A percentile compares a stretch with the other conserved stretches of the same genome.
Evolutionary conservation across 35 echinoderm and acorn worm genomes (phyloP).

Genomic region (Apostichopus californicus): DNA sequence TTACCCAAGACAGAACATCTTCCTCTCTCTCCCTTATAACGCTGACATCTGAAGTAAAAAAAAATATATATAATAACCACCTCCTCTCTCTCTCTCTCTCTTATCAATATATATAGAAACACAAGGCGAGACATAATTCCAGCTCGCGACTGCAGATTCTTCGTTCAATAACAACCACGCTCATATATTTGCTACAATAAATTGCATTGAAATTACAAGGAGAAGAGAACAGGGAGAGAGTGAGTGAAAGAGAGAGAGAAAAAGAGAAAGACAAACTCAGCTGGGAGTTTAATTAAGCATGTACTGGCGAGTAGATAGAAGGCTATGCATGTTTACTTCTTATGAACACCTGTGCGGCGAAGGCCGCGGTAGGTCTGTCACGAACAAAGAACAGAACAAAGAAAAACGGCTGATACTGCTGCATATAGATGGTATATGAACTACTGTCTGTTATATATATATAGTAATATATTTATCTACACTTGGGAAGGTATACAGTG

Average conservation of each 20-base stretch:
- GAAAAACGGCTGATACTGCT: background rate
- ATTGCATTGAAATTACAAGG: background rate
- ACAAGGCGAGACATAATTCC: background rate
- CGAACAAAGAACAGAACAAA: background rate
- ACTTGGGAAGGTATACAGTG: background rate
- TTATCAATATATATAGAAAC: no score
- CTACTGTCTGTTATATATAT: background rate
- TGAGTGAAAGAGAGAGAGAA: background rate
- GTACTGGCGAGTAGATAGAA: background rate
- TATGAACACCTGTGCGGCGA: background rate
- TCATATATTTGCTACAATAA: background rate
- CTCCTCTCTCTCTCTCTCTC: no score
- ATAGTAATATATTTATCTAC: background rate
- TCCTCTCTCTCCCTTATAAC: no score
- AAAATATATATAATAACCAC: no score
- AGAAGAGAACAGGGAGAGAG: background rate
- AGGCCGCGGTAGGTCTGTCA: background rate
- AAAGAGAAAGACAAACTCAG: background rate
- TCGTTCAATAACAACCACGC: constrained; percentile 8
- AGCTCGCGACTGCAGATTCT: background rate
- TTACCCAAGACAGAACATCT: no score
- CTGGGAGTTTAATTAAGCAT: constrained; percentile 1
- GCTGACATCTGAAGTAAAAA: no score
- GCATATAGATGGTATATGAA: background rate
- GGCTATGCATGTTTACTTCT: background rate